Evolutionary conservation across 2,888 invertebrate genomes (phyloP).

Genomic region (Prenolepis imparis): DNA sequence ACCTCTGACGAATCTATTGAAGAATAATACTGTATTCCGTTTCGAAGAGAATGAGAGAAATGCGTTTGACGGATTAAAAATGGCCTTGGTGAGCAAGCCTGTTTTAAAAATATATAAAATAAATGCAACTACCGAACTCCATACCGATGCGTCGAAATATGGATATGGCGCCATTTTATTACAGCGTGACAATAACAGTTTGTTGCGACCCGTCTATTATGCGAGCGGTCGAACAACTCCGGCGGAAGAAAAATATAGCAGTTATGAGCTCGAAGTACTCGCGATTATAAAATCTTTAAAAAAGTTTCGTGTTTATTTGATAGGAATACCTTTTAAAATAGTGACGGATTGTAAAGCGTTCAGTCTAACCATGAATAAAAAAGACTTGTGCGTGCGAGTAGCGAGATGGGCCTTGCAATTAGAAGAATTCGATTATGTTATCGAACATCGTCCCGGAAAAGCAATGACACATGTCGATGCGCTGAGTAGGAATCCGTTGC

Average conservation of each 20-base stretch:
- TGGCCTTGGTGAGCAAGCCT: constrained; percentile 21
- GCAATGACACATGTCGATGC: background rate
- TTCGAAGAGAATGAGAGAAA: constrained; percentile 46
- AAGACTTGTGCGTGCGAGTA: background rate
- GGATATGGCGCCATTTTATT: constrained; percentile 73
- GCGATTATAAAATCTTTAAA: constrained; percentile 74
- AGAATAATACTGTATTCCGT: constrained; percentile 61
- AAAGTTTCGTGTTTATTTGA: constrained; percentile 68
- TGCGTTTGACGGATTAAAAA: constrained; percentile 58
- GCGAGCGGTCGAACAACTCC: constrained; percentile 72
- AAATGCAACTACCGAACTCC: constrained; percentile 59
- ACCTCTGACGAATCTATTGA: constrained; percentile 73
- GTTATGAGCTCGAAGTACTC: constrained; percentile 71
- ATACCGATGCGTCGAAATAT: constrained; percentile 63
- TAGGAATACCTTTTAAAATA: constrained; percentile 73
- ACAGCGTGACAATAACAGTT: constrained; percentile 65
- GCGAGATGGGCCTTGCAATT: background rate
- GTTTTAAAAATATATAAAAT: constrained; percentile 58
- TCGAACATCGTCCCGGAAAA: background rate
- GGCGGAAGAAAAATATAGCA: constrained; percentile 71
- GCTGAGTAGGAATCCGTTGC: background rate
- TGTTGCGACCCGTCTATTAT: constrained; percentile 70
- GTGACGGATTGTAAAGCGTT: constrained; percentile 65
- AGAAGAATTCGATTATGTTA: background rate
- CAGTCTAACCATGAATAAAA: background rate